phyloP scores from a whole-genome alignment of 1,140 invertebrate species.

The Drosophila hydei region DNA sequence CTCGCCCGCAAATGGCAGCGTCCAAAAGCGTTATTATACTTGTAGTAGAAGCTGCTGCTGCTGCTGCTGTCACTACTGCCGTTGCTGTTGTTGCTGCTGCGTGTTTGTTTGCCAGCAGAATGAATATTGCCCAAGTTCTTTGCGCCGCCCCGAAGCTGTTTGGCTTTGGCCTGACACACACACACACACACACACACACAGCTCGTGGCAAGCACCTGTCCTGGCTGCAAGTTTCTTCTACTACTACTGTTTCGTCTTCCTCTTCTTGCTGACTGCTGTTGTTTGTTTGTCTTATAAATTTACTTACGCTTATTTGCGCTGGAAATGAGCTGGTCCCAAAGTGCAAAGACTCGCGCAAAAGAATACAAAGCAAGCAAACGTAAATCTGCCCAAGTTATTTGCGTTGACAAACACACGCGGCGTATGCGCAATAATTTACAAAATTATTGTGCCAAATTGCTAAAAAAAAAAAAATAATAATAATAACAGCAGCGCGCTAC shows the following conservation, averaged over 20 bases:
- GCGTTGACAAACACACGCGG: slow-evolving; percentile 65
- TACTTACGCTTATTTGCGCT: slow-evolving; percentile 80
- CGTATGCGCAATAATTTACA: slow-evolving; percentile 75
- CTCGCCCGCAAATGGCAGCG: slow-evolving; percentile 70
- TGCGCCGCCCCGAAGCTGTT: slow-evolving; percentile 58
- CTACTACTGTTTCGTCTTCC: slow-evolving; percentile 22
- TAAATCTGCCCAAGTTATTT: slow-evolving; percentile 18
- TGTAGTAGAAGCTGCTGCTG: slow-evolving; percentile 38
- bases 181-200: neutral
- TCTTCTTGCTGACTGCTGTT: slow-evolving; percentile 21
- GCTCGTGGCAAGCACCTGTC: slow-evolving; percentile 40
- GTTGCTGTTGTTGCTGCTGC: slow-evolving; percentile 64
- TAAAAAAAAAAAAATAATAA: slow-evolving; percentile 9
- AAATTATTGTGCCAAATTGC: slow-evolving; percentile 64
- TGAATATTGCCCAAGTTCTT: slow-evolving; percentile 72
- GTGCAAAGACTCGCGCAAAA: slow-evolving; percentile 35
- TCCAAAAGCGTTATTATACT: slow-evolving; percentile 70
- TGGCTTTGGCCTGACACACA: slow-evolving; percentile 60
- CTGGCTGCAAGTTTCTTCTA: slow-evolving; percentile 52
- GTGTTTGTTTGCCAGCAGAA: slow-evolving; percentile 78
- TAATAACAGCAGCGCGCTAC: too few relatives aligned
- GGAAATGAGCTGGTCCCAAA: slow-evolving; percentile 66
- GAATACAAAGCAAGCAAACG: neutral
- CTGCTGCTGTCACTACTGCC: slow-evolving; percentile 24
- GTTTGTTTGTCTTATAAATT: slow-evolving; percentile 80